A percentile compares a stretch with the other conserved stretches of the same genome.
Conservation (phyloP, 2,888 invertebrate genomes). For the Mactromeris polynyma region DNA sequence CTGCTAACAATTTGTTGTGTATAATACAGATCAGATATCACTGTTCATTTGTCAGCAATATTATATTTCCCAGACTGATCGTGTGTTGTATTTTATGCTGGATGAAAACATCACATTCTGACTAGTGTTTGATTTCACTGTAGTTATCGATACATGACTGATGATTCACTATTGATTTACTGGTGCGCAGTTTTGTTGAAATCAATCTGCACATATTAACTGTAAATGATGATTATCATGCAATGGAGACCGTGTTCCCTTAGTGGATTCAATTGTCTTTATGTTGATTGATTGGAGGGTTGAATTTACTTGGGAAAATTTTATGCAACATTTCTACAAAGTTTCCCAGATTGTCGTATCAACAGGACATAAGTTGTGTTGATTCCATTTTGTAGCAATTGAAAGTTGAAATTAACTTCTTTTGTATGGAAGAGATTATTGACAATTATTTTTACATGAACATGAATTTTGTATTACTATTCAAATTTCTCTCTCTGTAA, state of each 20-base stretch:
- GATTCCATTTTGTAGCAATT: too few species aligned
- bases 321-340: too few species aligned
- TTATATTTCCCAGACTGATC: not conserved
- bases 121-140: not conserved
- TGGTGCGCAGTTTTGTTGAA: not conserved
- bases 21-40: not conserved
- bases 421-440: too few species aligned
- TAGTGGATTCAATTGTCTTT: not conserved
- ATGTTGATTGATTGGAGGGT: not conserved
- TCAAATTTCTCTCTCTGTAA: too few species aligned
- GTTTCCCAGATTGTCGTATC: too few species aligned
- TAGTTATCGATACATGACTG: not conserved
- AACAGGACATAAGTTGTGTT: too few species aligned
- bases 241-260: not conserved
- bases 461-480: too few species aligned
- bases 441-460: too few species aligned
- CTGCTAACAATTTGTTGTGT: not conserved
- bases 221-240: conserved; percentile 1
- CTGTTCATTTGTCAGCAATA: not conserved
- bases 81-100: not conserved
- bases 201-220: not conserved
- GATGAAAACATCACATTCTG: not conserved
- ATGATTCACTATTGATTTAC: not conserved
- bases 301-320: not conserved
- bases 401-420: too few species aligned